Evolutionary conservation across 2,797 vertebrate genomes (phyloP).

Genomic region (Chromobotia macracanthus): DNA sequence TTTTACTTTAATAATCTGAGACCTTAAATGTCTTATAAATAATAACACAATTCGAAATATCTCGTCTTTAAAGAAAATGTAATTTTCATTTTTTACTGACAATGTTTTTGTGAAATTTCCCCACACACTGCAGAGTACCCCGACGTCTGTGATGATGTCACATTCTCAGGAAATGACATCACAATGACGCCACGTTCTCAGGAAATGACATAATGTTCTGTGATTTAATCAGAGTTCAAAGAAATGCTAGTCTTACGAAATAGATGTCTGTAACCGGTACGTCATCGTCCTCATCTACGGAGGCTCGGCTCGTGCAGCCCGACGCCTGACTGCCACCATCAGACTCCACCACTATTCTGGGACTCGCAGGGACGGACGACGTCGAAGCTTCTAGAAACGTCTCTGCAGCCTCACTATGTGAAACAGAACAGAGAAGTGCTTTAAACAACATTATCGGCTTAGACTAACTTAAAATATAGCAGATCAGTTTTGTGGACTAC

Average conservation of each 20-base stretch:
- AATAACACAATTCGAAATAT: too few relatives aligned
- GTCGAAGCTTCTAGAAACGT: slow-evolving; percentile 55
- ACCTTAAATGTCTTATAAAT: too few relatives aligned
- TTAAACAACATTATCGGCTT: too few relatives aligned
- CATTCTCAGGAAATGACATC: background rate
- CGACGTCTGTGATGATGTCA: background rate
- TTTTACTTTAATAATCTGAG: too few relatives aligned
- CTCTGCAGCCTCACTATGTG: slow-evolving; percentile 69
- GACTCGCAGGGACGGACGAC: slow-evolving; percentile 66
- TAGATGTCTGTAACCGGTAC: slow-evolving; percentile 93
- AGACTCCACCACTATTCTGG: slow-evolving; percentile 73
- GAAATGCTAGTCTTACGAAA: slow-evolving; percentile 84
- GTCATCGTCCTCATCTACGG: slow-evolving; percentile 89
- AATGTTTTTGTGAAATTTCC: background rate
- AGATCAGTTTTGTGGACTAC: background rate
- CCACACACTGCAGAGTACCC: background rate
- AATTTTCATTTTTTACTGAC: background rate
- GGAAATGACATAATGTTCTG: background rate
- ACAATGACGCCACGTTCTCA: background rate
- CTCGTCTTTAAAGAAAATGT: too few relatives aligned
- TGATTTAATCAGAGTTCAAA: background rate
- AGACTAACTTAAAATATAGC: background rate
- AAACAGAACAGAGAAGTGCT: slow-evolving; percentile 19
- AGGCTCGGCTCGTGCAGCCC: slow-evolving; percentile 90
- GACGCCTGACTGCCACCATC: slow-evolving; percentile 89